Base-by-base conservation (phyloP, 2,888 invertebrate genomes). In the Pterostichus niger region DNA sequence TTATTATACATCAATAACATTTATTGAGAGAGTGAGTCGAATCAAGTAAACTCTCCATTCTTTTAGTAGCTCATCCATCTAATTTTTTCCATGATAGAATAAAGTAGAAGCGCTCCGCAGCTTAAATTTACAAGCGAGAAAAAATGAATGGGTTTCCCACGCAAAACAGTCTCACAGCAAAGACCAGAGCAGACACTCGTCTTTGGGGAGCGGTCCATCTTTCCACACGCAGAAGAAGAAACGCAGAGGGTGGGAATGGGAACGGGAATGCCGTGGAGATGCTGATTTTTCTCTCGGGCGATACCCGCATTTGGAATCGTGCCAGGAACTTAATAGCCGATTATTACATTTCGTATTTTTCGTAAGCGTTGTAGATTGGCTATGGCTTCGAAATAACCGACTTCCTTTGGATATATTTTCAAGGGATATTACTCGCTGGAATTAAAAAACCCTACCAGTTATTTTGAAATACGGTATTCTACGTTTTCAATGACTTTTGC, bases 261-360 rank as follows among this genome's bases (percentile, higher is more conserved):
- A 24, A 3, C 3, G n/a, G n/a, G n/a, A n/a, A n/a, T 24, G 33
- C 54, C 11, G 11, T 0, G n/a, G 71, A 44, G 77, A 77, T 77
- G 77, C 56, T 77, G 56, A 77, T 44, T 46, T 77, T 77, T 77
- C 77, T 77, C 56, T 13, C 3, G 76, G n/a, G 49, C 52, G n/a
- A 49, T 52, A 33, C 13, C 31, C 40, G 56, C 49, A 49, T 64
- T 79, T 79, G 79, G 79, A 46, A 13, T 11, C 0, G 11, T 4
- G 79, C 79, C 79, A 79, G 68, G 13, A 13, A 31, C 79, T 79
- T 79, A 79, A 79, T 79, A 79, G 79, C 79, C 79, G 79, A 79
- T 79, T 79, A 79, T 79, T 79, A 79, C 68, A 79, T 79, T 78
- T 64, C 79, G 49, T 52, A 68, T 64, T 77, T 77, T 77, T 77